A percentile compares a stretch with the other conserved stretches of the same genome.
These are phyloP conservation scores for Strix aluco DNA, from an alignment of 2,113 vertebrate species.

Conservation along the genomic window DNA sequence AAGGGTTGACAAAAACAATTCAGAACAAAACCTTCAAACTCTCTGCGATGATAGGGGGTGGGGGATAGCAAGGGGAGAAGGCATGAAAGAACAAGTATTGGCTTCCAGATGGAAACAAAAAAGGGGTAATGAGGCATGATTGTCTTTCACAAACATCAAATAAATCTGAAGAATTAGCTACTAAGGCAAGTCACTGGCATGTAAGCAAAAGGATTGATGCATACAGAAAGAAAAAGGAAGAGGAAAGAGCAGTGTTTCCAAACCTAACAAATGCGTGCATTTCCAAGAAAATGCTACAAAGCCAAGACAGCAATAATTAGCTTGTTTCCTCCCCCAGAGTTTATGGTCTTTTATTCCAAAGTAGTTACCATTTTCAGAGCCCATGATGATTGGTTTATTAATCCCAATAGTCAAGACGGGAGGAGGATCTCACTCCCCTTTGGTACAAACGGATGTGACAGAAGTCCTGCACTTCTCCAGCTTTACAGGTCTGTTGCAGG, in stretches of 20 bases:
- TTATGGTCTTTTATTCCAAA: not conserved
- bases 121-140: not conserved
- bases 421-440: not conserved
- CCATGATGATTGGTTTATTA: not conserved
- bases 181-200: not conserved
- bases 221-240: not conserved
- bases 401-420: not conserved
- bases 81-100: not conserved
- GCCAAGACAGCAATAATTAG: not conserved
- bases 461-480: not conserved
- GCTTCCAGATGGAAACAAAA: not conserved
- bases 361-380: not conserved
- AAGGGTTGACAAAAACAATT: not conserved
- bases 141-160: not conserved
- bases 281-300: not conserved
- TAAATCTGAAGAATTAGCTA: not conserved
- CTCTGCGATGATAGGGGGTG: rapidly evolving
- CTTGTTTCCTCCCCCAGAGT: not conserved
- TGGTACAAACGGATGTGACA: not conserved
- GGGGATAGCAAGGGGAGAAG: rapidly evolving
- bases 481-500: not conserved
- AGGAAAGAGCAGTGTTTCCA: not conserved
- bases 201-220: not conserved
- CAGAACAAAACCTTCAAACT: not conserved
- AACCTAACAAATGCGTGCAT: not conserved